Percentiles rank a stretch among this genome's conserved stretches.
These are phyloP conservation scores for Actinopyga echinites DNA, from an alignment of 53 echinoderm and acorn worm species.

Conservation along the genomic window DNA sequence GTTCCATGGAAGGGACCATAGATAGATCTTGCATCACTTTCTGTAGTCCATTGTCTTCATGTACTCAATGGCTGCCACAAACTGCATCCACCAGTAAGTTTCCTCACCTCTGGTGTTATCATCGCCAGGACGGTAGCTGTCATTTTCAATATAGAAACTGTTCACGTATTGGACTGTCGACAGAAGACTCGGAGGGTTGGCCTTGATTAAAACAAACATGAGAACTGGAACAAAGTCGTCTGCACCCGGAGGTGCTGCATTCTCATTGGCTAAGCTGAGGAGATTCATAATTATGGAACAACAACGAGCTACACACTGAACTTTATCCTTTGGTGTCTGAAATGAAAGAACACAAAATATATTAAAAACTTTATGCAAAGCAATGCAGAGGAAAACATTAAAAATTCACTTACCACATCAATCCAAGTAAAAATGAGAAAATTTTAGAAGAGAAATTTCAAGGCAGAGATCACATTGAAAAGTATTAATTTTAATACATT, in stretches of 20 bases:
- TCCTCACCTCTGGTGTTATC: constrained; percentile 74
- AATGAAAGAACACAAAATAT: background rate
- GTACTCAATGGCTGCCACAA: constrained; percentile 88
- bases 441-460: background rate
- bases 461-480: no score
- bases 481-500: no score
- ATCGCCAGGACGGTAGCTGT: constrained; percentile 62
- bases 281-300: constrained; percentile 96
- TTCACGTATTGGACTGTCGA: constrained; percentile 97
- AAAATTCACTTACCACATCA: background rate
- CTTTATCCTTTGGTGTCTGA: constrained; percentile 97
- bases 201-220: constrained; percentile 93
- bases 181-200: constrained; percentile 91
- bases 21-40: constrained; percentile 38
- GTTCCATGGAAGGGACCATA: no score
- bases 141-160: constrained; percentile 83
- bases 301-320: constrained; percentile 86
- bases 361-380: no score
- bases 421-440: background rate
- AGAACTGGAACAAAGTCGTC: constrained; percentile 92
- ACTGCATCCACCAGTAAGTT: constrained; percentile 99
- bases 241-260: constrained; percentile 78
- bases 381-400: background rate
- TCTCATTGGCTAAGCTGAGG: constrained; percentile 80
- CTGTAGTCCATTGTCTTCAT: constrained; percentile 91